These are phyloP conservation scores for Delichon dasypus DNA, from an alignment of 2,797 vertebrate species.

Conservation along the genomic window DNA sequence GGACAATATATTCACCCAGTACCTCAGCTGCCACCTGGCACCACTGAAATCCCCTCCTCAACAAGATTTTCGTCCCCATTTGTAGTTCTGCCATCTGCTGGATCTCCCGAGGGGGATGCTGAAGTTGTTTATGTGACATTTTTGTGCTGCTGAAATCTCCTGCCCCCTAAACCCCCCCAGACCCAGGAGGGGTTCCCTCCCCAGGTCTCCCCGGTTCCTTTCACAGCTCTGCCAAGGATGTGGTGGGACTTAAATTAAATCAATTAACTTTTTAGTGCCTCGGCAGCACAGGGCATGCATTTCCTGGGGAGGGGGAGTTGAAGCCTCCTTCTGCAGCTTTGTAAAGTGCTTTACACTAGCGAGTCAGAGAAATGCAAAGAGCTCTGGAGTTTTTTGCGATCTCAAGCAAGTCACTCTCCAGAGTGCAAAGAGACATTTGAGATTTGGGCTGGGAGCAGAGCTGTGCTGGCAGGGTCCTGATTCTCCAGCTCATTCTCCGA, in stretches of 20 bases:
- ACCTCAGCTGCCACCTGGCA: not conserved
- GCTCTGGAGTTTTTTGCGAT: not conserved
- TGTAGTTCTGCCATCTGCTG: not conserved
- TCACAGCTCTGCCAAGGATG: conserved; percentile 48
- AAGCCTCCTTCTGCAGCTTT: not conserved
- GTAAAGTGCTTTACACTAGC: not conserved
- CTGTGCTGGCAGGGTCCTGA: not conserved
- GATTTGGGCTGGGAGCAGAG: not conserved
- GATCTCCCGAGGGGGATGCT: not conserved
- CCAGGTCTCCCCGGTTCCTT: conserved; percentile 47
- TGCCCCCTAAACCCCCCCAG: not conserved
- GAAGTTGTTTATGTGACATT: not conserved
- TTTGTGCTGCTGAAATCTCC: not conserved
- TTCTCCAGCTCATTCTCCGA: not conserved
- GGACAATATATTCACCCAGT: not conserved
- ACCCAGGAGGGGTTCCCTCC: not conserved
- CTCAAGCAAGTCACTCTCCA: not conserved
- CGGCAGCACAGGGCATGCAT: not conserved
- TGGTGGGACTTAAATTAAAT: conserved; percentile 4
- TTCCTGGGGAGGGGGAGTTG: not conserved
- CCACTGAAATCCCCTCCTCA: not conserved
- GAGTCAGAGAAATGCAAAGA: not conserved
- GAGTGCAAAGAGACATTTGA: not conserved
- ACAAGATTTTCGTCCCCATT: not conserved
- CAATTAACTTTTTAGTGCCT: not conserved